phyloP scores from a whole-genome alignment of 2,113 vertebrate genomes.

The Rhabdornis inornatus region DNA sequence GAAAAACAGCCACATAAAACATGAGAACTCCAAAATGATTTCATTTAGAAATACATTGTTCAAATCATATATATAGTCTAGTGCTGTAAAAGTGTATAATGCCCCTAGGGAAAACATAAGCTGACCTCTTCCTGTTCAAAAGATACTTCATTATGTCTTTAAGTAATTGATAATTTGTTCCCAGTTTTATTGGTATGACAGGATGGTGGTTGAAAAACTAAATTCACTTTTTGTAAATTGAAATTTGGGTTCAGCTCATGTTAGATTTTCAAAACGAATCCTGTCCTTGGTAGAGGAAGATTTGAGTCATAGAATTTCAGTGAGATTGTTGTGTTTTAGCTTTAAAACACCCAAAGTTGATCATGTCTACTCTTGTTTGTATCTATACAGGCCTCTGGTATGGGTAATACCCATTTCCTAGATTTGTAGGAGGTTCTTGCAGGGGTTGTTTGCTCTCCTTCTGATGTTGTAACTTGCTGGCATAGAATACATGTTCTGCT shows the following conservation, averaged over 20 bases:
- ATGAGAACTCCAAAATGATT: background rate
- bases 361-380: background rate
- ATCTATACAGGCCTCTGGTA: background rate
- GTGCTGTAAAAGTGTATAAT: background rate
- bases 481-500: background rate
- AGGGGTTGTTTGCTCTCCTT: background rate
- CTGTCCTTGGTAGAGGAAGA: background rate
- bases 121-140: background rate
- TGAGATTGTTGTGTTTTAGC: fast-evolving
- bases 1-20: background rate
- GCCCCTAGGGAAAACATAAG: background rate
- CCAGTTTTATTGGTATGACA: background rate
- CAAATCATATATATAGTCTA: background rate
- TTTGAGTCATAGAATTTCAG: background rate
- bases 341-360: background rate
- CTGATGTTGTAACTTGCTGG: background rate
- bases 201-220: background rate
- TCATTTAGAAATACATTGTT: background rate
- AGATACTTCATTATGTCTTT: background rate
- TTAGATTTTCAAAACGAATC: background rate
- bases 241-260: background rate
- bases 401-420: background rate
- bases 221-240: background rate
- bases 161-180: background rate
- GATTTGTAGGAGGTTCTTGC: background rate